Conservation (phyloP, 2,113 vertebrate species). For the Diadophis punctatus region DNA sequence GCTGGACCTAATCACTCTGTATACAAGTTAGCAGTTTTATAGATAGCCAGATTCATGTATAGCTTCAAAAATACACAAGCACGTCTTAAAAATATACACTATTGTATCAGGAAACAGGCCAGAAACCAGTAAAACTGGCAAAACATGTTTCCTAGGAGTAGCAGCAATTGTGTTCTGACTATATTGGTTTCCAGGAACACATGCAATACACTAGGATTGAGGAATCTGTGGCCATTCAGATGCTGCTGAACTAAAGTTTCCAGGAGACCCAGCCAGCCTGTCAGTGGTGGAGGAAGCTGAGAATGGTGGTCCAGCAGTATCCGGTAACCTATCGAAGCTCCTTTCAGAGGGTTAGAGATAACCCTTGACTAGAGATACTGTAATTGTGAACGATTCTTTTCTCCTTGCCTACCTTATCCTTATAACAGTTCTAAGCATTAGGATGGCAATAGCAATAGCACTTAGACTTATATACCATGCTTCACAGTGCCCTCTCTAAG, state of each 20-base stretch:
- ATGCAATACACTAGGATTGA: not conserved
- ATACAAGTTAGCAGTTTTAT: not conserved
- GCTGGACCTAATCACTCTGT: not conserved
- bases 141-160: not conserved
- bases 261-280: not conserved
- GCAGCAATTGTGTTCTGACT: not conserved
- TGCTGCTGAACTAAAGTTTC: not conserved
- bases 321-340: not conserved
- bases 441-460: too few relatives aligned
- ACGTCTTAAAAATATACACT: not conserved
- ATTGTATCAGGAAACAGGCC: not conserved
- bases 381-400: not conserved
- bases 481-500: too few relatives aligned
- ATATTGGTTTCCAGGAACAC: not conserved
- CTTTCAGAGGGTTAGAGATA: not conserved
- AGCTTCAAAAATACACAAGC: not conserved
- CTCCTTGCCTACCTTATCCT: not conserved
- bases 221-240: not conserved
- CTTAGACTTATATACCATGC: too few relatives aligned
- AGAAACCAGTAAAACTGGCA: not conserved
- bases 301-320: not conserved
- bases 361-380: not conserved
- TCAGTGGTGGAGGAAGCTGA: not conserved
- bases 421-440: not conserved
- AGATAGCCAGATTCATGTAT: not conserved